These are phyloP conservation scores for Hymenopus coronatus DNA, from an alignment of 2,888 invertebrate genomes.

Conservation along the genomic window DNA sequence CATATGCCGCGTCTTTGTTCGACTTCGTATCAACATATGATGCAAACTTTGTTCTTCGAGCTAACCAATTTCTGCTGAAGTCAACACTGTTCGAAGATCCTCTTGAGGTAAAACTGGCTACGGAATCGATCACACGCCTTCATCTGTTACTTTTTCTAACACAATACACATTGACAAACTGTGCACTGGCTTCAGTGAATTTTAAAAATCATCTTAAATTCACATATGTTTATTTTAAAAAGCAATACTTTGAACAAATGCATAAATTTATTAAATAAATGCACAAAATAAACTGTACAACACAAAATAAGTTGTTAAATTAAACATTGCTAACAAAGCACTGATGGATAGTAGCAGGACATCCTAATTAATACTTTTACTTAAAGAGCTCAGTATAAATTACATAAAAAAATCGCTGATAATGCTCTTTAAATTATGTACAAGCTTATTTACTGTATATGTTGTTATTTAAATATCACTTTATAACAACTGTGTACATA, in stretches of 20 bases:
- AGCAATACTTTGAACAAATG: not conserved
- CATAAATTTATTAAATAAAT: not conserved
- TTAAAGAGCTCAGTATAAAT: not conserved
- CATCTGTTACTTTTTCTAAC: not conserved
- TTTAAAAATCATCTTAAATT: not conserved
- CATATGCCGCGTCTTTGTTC: not conserved
- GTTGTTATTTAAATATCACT: not conserved
- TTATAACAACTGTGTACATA: not conserved
- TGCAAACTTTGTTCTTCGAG: not conserved
- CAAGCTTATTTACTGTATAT: not conserved
- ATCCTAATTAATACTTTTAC: not conserved
- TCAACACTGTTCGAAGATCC: not conserved
- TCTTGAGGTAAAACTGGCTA: slow-evolving; percentile 19
- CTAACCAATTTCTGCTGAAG: slow-evolving; percentile 15
- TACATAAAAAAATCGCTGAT: not conserved
- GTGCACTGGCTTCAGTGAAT: not conserved
- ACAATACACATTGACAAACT: not conserved
- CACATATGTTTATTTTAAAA: not conserved
- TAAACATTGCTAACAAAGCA: not conserved
- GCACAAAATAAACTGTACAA: not conserved
- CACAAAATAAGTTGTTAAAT: not conserved
- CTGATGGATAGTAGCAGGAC: too few relatives aligned
- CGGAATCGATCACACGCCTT: not conserved
- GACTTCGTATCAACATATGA: not conserved
- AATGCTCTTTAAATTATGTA: not conserved